Conservation (phyloP, 2,888 invertebrate genomes). For the Drosophila setosimentum region DNA sequence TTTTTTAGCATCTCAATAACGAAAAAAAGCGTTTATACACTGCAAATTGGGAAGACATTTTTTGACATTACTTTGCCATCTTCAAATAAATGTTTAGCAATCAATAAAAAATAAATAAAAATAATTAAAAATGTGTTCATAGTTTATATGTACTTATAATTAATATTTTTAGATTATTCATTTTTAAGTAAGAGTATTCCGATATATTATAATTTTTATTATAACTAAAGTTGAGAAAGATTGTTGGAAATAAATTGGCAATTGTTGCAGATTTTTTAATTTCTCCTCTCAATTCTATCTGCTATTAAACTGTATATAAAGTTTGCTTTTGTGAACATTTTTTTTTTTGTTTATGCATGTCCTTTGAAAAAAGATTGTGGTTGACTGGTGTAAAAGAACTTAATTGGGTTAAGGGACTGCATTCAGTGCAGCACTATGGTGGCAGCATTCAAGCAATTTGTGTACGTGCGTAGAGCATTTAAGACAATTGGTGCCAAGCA, state of each 20-base stretch:
- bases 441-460: constrained; percentile 69
- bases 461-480: constrained; percentile 72
- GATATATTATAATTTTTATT: background rate
- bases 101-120: background rate
- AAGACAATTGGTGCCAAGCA: constrained; percentile 81
- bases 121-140: background rate
- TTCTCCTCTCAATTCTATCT: no score
- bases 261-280: background rate
- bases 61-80: rapidly evolving
- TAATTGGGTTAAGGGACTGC: constrained; percentile 55
- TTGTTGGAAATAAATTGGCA: background rate
- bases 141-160: background rate
- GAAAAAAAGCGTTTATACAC: background rate
- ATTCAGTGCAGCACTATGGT: constrained; percentile 25
- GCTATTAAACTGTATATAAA: background rate
- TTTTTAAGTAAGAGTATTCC: background rate
- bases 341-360: background rate
- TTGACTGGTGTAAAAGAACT: constrained; percentile 39
- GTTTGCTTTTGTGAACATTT: background rate
- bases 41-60: background rate
- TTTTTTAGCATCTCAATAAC: background rate
- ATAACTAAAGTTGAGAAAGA: background rate
- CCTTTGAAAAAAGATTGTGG: constrained; percentile 12
- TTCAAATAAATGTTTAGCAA: background rate
- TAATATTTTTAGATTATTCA: background rate